Base-by-base conservation (phyloP, 35 echinoderm and acorn worm species). In the Heliocidaris erythrogramma region DNA sequence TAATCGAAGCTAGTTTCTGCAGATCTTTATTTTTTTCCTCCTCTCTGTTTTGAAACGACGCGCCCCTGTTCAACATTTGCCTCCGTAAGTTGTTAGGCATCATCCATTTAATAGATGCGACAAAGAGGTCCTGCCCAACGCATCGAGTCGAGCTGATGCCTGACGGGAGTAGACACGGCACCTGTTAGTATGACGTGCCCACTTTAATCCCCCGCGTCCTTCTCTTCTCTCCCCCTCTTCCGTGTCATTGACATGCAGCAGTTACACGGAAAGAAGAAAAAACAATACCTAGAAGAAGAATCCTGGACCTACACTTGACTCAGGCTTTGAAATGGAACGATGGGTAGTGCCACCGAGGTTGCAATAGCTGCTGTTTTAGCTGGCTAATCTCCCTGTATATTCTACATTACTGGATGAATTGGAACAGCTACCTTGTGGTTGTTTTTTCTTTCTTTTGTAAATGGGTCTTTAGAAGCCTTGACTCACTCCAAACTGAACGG, bases 81-180 rank as follows among this genome's bases (percentile, higher is more conserved):
- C 87, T 89, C 87, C 87, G 87, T 48, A 89, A 89, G 87, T 89
- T 89, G 87, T 89, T 89, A 89, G 87, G 87, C 87, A 89, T 89
- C 87, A 89, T 89, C 10, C 31, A 89, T 48, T 89, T 89, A 89
- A 89, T 89, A 32, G 47, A 89, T 47, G 87, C 87, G 87, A 89
- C 87, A 89, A 89, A 42, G 47, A 48, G 47, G 87, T 48, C 87
- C 87, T 32, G 87, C 87, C 87, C 87, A 89, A 48, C 31, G 87
- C 32, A 89, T 89, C 87, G 47, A 89, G 87, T 7, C 31, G 87
- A 89, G 47, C 87, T 42, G 87, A 89, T 32, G 47, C 31, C 87
- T 89, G 87, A 89, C 87, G 31, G 87, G 65, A 13, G 47, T 30
- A 89, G 87, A 89, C 87, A 48, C 87, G 87, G 87, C 87, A 89